Percentiles rank a stretch among this genome's conserved stretches.
These are phyloP conservation scores for Mechanitis mazaeus DNA, from an alignment of 2,888 invertebrate species.

Conservation along the genomic window DNA sequence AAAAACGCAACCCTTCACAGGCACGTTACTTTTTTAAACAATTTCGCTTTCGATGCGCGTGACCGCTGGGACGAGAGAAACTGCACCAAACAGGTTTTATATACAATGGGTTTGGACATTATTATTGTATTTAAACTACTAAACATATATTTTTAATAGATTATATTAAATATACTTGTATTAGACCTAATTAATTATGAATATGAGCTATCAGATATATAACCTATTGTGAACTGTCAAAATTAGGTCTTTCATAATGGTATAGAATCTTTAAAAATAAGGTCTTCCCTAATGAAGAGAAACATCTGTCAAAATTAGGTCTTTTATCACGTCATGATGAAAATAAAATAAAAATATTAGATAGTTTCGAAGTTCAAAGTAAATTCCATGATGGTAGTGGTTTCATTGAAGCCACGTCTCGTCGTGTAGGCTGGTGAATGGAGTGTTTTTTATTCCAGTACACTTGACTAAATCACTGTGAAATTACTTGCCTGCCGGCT, in stretches of 20 bases:
- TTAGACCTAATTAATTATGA: not conserved
- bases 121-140: no score
- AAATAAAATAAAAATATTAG: not conserved
- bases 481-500: constrained; percentile 63
- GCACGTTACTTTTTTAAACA: constrained; percentile 44
- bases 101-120: not conserved
- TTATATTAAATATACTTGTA: not conserved
- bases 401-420: constrained; percentile 26
- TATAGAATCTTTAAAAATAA: not conserved
- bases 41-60: constrained; percentile 63
- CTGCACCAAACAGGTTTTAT: constrained; percentile 6
- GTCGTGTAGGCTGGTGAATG: constrained; percentile 40
- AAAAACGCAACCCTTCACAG: constrained; percentile 23
- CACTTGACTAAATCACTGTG: constrained; percentile 74
- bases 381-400: constrained; percentile 10
- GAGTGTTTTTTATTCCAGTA: constrained; percentile 64
- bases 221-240: no score
- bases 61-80: constrained; percentile 29
- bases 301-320: no score
- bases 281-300: no score
- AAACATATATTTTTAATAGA: not conserved
- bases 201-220: not conserved
- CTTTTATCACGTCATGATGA: no score
- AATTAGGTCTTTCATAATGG: no score
- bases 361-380: not conserved